Evolutionary conservation across 2,113 vertebrate species (phyloP).

Genomic region (Perccottus glenii): DNA sequence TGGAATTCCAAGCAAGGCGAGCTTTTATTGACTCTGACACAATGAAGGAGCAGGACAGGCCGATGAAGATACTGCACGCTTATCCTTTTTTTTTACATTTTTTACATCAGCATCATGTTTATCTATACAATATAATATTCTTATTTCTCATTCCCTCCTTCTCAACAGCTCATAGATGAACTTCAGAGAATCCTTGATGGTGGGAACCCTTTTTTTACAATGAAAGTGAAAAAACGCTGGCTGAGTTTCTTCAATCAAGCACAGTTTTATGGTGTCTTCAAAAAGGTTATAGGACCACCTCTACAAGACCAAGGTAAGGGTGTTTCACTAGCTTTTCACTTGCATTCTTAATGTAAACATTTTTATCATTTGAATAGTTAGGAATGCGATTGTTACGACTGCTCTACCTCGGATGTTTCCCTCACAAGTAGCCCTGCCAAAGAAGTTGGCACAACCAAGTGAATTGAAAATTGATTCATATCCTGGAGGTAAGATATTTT

Average conservation of each 20-base stretch:
- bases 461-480: not conserved
- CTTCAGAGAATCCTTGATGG: too few species aligned
- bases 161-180: too few species aligned
- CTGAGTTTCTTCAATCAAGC: conserved; percentile 28
- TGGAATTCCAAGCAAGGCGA: too few species aligned
- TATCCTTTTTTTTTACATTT: too few species aligned
- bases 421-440: not conserved
- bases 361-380: not conserved
- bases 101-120: too few species aligned
- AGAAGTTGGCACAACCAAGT: not conserved
- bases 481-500: not conserved
- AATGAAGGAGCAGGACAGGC: too few species aligned
- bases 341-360: not conserved
- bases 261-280: conserved; percentile 47
- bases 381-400: not conserved
- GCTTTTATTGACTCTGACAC: too few species aligned
- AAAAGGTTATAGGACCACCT: conserved; percentile 42
- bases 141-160: too few species aligned
- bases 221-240: conserved; percentile 32
- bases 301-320: conserved; percentile 20
- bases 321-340: not conserved
- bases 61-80: too few species aligned
- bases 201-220: conserved; percentile 28
- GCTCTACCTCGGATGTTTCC: not conserved
- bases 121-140: too few species aligned